A percentile compares a stretch with the other conserved stretches of the same genome.
Evolutionary conservation across 2,797 vertebrate genomes (phyloP).

Genomic region (Acipenser transmontanus): DNA sequence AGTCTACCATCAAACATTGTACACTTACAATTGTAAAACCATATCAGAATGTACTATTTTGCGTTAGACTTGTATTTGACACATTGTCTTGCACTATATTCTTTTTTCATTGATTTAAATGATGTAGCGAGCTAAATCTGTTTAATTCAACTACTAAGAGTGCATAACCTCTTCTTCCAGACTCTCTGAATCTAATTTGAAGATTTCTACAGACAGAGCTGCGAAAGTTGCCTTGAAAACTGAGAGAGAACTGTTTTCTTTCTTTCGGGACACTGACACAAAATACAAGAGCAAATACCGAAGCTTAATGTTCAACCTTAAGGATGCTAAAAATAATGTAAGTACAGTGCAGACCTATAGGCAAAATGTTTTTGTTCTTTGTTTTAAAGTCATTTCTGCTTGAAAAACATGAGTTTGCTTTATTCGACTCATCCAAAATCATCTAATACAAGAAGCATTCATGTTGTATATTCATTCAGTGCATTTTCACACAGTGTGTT

Average conservation of each 20-base stretch:
- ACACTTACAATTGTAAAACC: too few species aligned
- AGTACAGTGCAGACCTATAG: conserved; percentile 37
- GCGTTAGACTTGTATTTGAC: background rate
- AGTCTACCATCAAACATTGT: too few species aligned
- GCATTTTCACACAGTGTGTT: background rate
- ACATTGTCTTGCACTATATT: background rate
- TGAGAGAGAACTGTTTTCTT: conserved; percentile 88
- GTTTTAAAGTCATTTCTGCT: background rate
- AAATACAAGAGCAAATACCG: conserved; percentile 99
- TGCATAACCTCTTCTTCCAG: conserved; percentile 45
- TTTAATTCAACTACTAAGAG: too few species aligned
- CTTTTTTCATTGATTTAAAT: too few species aligned
- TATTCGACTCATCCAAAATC: too few species aligned
- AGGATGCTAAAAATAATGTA: conserved; percentile 96
- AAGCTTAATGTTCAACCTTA: conserved; percentile 97
- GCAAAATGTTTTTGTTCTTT: background rate
- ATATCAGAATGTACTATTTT: too few species aligned
- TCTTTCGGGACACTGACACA: conserved; percentile 92
- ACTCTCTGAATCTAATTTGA: conserved; percentile 82
- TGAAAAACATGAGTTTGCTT: background rate
- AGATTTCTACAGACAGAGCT: conserved; percentile 80
- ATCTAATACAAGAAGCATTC: too few species aligned
- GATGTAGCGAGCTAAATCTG: too few species aligned
- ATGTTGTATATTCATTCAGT: background rate
- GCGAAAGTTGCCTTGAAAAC: conserved; percentile 85